Evolutionary conservation across 2,113 vertebrate species (phyloP).

Genomic region (Coptodon rendalli): DNA sequence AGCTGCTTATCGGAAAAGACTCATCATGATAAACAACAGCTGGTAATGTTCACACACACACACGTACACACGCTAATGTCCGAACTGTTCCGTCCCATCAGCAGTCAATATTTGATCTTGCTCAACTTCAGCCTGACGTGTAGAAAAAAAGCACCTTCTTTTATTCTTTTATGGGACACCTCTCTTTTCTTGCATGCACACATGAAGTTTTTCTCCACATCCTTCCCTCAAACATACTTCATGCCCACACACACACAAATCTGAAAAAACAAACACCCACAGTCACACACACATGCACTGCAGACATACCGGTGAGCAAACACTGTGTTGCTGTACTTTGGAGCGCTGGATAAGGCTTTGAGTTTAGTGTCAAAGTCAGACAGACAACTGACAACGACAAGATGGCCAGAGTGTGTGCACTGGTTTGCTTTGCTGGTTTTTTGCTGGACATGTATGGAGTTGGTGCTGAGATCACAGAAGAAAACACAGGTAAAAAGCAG

Average conservation of each 20-base stretch:
- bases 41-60: constrained; percentile 6
- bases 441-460: constrained; percentile 10
- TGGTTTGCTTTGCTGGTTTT: constrained; percentile 29
- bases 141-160: not conserved
- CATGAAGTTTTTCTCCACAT: not conserved
- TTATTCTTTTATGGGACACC: not conserved
- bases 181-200: not conserved
- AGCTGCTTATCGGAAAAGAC: constrained; percentile 35
- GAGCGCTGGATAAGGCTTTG: constrained; percentile 24
- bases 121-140: not conserved
- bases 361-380: not conserved
- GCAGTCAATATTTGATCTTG: constrained; percentile 18
- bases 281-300: not conserved
- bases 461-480: not conserved
- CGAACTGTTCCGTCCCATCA: not conserved
- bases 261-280: not conserved
- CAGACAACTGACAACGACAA: not conserved
- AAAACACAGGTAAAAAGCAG: constrained; percentile 39
- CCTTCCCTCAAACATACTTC: not conserved
- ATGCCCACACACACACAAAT: not conserved
- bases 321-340: constrained; percentile 65
- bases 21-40: constrained; percentile 28
- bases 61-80: not conserved
- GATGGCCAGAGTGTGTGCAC: constrained; percentile 49
- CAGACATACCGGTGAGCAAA: constrained; percentile 46